Base-by-base conservation (phyloP, 1,140 invertebrate genomes). In the Araneus ventricosus region DNA sequence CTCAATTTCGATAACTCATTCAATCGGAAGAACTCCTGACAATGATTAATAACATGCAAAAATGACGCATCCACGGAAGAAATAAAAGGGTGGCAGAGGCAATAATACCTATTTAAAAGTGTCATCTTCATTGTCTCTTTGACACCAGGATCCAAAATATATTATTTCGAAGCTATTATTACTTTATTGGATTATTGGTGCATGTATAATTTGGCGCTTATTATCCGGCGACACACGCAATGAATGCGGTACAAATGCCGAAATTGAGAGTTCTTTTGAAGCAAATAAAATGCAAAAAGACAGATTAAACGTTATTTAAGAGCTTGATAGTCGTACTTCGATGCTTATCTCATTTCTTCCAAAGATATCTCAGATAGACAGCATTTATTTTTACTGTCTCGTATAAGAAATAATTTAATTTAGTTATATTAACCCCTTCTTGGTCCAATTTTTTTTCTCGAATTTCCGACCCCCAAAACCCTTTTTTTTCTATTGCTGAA, bases 41-140 rank as follows among this genome's bases (percentile, higher is more conserved):
- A 75, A 75, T 75, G 67, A 34, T 30, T 37, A 75, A 75, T 75
- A 34, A 22, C 67, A 75, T 37, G 30, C 67, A 75, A 75, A 30
- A 75, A 75, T 20, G 27, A 37, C 67, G 20, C 27, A 2, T n/a
- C 2, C 10, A 27, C 10, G 24, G 10, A 27, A n/a, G 24, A n/a
- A 70, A 30, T 30, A 30, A 75, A 75, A 75, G 34, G 27, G 14
- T 20, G 30, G 14, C 27, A 34, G 67, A 4, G 34, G 30, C 27
- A 75, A 75, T 75, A 34, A 75, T 37, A 34, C 8, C 30, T 34
- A 70, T 34, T 75, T 75, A 34, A 34, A 75, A 75, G 59, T 75
- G 30, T 75, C 30, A 30, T 17, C 67, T 75, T 37, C 14, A 37
- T 75, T 75, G 30, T 75, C 67, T 20, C 14, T 17, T 30, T 30